Percentiles rank a stretch among this genome's conserved stretches.
phyloP scores from a whole-genome alignment of 2,888 invertebrate genomes.

The Aproaerema taeniolella region DNA sequence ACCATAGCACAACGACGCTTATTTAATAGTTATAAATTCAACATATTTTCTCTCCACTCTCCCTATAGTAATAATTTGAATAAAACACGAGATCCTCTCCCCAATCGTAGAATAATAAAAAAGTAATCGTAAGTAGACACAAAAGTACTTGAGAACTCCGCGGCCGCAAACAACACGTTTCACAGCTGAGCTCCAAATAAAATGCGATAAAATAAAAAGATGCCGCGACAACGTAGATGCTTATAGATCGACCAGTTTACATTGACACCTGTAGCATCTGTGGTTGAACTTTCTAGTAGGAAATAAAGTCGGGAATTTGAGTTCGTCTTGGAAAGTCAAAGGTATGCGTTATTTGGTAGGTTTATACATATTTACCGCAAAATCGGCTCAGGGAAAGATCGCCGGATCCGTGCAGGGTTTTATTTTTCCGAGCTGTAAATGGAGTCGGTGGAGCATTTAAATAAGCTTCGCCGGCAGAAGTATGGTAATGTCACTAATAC shows the following conservation, averaged over 20 bases:
- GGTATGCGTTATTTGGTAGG: slow-evolving; percentile 40
- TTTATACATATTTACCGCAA: slow-evolving; percentile 77
- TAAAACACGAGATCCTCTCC: not conserved
- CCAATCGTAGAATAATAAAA: slow-evolving; percentile 3
- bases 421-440: slow-evolving; percentile 78
- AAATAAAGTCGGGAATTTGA: slow-evolving; percentile 35
- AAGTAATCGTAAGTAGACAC: slow-evolving; percentile 8
- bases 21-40: no score
- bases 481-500: slow-evolving; percentile 77
- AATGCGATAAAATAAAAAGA: slow-evolving; percentile 74
- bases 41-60: no score
- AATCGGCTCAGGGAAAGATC: slow-evolving; percentile 75
- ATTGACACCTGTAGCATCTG: slow-evolving; percentile 13
- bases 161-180: slow-evolving; percentile 60
- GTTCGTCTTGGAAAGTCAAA: slow-evolving; percentile 16
- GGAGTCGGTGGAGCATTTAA: slow-evolving; percentile 78
- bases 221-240: slow-evolving; percentile 69
- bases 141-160: slow-evolving; percentile 25
- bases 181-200: slow-evolving; percentile 73
- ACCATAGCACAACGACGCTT: no score
- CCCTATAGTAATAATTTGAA: not conserved
- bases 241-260: slow-evolving; percentile 48
- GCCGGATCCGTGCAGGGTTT: slow-evolving; percentile 71
- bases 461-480: slow-evolving; percentile 74
- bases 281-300: not conserved